phyloP scores from a whole-genome alignment of 2,888 invertebrate species.

The Trachelus troglodyta region DNA sequence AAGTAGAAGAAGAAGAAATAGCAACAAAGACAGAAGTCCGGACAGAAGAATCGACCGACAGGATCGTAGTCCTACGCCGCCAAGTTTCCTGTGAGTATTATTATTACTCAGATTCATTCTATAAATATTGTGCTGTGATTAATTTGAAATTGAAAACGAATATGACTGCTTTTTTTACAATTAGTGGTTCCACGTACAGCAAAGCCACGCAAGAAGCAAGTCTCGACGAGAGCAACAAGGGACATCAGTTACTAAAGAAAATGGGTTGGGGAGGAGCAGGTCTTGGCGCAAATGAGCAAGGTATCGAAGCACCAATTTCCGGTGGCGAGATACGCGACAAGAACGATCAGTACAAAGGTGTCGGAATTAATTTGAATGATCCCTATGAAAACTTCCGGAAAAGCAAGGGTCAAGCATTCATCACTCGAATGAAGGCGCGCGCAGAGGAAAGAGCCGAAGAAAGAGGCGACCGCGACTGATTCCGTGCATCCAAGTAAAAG shows the following conservation, averaged over 20 bases:
- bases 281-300: slow-evolving; percentile 93
- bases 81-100: slow-evolving; percentile 78
- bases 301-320: slow-evolving; percentile 93
- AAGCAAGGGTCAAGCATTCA: slow-evolving; percentile 94
- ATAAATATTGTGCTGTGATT: slow-evolving; percentile 5
- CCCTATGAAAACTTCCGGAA: slow-evolving; percentile 98
- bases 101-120: not conserved
- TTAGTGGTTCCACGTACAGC: slow-evolving; percentile 60
- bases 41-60: slow-evolving; percentile 59
- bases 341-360: slow-evolving; percentile 94
- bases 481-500: not conserved
- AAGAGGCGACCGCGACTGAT: slow-evolving; percentile 62
- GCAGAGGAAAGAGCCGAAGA: slow-evolving; percentile 78
- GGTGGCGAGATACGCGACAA: slow-evolving; percentile 91
- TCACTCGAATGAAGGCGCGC: slow-evolving; percentile 92
- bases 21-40: slow-evolving; percentile 63
- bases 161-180: slow-evolving; percentile 12
- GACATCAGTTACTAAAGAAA: slow-evolving; percentile 95
- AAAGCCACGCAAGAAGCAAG: slow-evolving; percentile 71
- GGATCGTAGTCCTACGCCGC: slow-evolving; percentile 74
- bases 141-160: not conserved
- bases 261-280: slow-evolving; percentile 99
- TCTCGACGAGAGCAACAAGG: slow-evolving; percentile 91
- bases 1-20: slow-evolving; percentile 66
- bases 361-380: slow-evolving; percentile 92